Percentiles rank a stretch among this genome's conserved stretches.
These are phyloP conservation scores for Spodoptera picta DNA, from an alignment of 2,888 invertebrate species.

Conservation along the genomic window DNA sequence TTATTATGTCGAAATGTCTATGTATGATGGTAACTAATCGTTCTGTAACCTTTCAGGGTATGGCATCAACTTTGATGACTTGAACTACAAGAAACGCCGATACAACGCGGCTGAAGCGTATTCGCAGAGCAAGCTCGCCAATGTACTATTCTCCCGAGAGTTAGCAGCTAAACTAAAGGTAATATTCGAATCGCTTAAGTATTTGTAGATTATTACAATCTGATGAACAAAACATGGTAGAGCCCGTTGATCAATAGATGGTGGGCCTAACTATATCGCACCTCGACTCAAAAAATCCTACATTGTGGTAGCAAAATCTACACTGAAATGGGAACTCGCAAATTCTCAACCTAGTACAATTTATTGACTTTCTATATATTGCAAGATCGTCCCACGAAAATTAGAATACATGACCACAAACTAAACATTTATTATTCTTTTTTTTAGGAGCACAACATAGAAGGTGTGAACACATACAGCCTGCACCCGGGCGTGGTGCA, in stretches of 20 bases:
- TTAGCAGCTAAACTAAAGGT: slow-evolving; percentile 90
- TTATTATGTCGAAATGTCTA: not conserved
- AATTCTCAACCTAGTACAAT: too few species aligned
- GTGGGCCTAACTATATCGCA: too few species aligned
- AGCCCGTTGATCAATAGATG: too few species aligned
- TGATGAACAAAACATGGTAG: too few species aligned
- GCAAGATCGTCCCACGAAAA: too few species aligned
- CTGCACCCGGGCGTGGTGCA: slow-evolving; percentile 93
- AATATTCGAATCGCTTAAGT: slow-evolving; percentile 9
- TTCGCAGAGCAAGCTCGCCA: slow-evolving; percentile 94
- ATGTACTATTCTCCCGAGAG: slow-evolving; percentile 93
- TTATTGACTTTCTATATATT: too few species aligned
- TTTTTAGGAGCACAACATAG: slow-evolving; percentile 76
- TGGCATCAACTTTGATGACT: slow-evolving; percentile 90
- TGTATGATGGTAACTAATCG: not conserved
- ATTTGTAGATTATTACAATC: too few species aligned
- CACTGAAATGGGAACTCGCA: too few species aligned
- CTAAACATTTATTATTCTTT: not conserved
- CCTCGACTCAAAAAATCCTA: too few species aligned
- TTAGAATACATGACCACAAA: too few species aligned
- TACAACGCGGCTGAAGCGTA: slow-evolving; percentile 92
- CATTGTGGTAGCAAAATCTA: too few species aligned
- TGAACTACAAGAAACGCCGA: slow-evolving; percentile 90
- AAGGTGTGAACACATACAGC: slow-evolving; percentile 90
- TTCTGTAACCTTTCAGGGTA: slow-evolving; percentile 62